Base-by-base conservation (phyloP, 2,888 invertebrate genomes). In the Acanthacorydalis orientalis region DNA sequence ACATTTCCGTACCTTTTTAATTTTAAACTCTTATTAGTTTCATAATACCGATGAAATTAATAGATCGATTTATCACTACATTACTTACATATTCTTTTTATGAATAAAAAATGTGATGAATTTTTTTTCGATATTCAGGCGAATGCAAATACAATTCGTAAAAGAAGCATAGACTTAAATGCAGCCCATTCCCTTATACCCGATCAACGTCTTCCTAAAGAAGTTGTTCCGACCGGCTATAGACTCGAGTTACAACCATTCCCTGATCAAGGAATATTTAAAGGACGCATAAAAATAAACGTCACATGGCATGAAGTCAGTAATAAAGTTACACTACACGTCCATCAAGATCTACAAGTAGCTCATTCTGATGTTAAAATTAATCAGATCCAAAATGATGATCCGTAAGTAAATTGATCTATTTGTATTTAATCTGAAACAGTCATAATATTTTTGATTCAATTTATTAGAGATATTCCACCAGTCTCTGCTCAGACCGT, bases 271-370 rank as follows among this genome's bases (percentile, higher is more conserved):
- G 75, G 73, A 0, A 67, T 71, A 10, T 87, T 82, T 58, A 73
- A 70, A 48, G 87, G 86, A 1, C 67, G 69, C 46, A 78, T 86
- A 1, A 70, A 68, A 53, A 83, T 87, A 53, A 78, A 81, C 57
- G 64, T 83, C 14, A 78, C 74, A 1, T 83, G 82, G 74, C 65
- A 72, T 23, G 68, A 72, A 43, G 71, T 73, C 8, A 68, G 77
- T 1, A 74, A 77, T 49, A 73, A 74, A 56, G 73, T 86, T 45
- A 72, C 68, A 1, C 61, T 86, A 0, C 82, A 84, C 57, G 76
- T 76, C 4, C 75, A 80, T 52, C 75, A 72, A 16, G 76, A 80
- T 51, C 62, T 85, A 41, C 66, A 73, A 49, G 74, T 85, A 46
- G 62, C 68, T 7, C 67, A 73, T 42, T 64, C 64, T 8, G 68